Base-by-base conservation (phyloP, 2,888 invertebrate species). In the Diarsia rubi region DNA sequence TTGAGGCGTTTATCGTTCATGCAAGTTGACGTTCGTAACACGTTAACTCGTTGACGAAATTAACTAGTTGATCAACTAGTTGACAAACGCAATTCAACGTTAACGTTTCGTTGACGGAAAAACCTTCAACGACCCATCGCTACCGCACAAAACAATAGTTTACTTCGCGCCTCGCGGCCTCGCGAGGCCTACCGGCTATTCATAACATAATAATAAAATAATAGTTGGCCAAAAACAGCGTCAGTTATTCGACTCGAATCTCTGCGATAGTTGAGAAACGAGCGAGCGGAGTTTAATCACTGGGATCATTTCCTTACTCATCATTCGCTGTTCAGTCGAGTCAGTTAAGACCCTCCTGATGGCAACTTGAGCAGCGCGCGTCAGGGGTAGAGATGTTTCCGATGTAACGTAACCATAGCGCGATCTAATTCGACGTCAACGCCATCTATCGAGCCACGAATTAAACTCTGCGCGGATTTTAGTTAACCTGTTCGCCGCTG, bases 311-410 rank as follows among this genome's bases (percentile, higher is more conserved):
- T 94, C 94, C 94, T 6, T 66, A 19, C 2, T 95, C 96, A 96
- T 96, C 96, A 96, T 86, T 90, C 96, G 94, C 96, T 96, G 96
- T 96, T 96, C 95, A 96, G 95, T 96, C 95, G 95, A 96, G 96
- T 96, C 96, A 96, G 96, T 95, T 96, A 95, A 95, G 95, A 96
- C 95, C 95, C 90, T 87, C 37, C 93, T 93, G 94, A 94, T 93
- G 94, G 93, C 94, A 92, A 86, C 14, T 3, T 3, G 0, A 0
- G 0, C 4, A 1, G 0, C 0, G 12, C 8, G 9, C 49, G 37
- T 16, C 59, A n/a, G 27, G 19, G 2, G 37, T 63, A 57, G 83
- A 86, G 82, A 79, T 66, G 75, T 63, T 72, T 72, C 60, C 27
- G 47, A 57, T 65, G 67, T 68, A 76, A 82, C 73, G 69, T 83